Evolutionary conservation across 53 echinoderm and acorn worm genomes (phyloP).

Genomic region (Stichopus horrens): DNA sequence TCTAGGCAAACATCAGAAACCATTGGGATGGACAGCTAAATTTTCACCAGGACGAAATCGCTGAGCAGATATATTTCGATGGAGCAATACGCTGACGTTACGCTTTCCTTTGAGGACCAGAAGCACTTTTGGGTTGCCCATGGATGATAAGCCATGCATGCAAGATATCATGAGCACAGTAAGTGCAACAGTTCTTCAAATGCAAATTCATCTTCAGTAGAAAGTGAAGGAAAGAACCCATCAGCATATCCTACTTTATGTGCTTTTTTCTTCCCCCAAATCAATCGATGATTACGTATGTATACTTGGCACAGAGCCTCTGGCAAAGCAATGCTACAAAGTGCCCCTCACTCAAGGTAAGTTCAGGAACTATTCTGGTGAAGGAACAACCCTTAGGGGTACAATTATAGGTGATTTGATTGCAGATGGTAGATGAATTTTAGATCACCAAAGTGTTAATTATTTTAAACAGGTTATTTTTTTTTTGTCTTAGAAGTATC

Average conservation of each 20-base stretch:
- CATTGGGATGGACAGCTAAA: background rate
- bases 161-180: background rate
- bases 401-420: too few relatives aligned
- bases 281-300: background rate
- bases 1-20: background rate
- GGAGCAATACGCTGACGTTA: too few relatives aligned
- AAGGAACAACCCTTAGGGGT: too few relatives aligned
- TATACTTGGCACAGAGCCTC: background rate
- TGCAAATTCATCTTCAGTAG: background rate
- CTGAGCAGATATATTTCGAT: background rate
- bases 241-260: background rate
- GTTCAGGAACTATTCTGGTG: too few relatives aligned
- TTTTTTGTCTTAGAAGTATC: too few relatives aligned
- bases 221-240: background rate
- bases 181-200: too few relatives aligned
- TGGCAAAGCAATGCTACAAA: background rate
- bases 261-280: background rate
- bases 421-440: too few relatives aligned
- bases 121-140: background rate
- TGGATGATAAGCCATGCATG: background rate
- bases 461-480: too few relatives aligned
- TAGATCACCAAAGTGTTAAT: too few relatives aligned
- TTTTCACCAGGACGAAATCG: background rate
- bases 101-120: background rate
- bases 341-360: too few relatives aligned